Percentiles rank a stretch among this genome's conserved stretches.
Conservation (phyloP, 1,140 invertebrate species). For the Magallana gigas region DNA sequence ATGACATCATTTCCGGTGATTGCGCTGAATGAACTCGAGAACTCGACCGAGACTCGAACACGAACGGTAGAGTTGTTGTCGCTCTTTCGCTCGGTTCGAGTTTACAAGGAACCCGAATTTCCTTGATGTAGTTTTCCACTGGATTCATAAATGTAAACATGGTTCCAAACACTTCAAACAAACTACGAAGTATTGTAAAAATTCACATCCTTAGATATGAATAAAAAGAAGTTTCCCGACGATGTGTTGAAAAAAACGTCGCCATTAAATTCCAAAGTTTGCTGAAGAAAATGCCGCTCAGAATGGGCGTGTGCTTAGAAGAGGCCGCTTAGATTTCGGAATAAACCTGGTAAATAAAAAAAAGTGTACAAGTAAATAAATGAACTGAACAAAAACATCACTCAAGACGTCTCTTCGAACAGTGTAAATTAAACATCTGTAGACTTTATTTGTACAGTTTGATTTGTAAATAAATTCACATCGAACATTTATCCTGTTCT, state of each 20-base stretch:
- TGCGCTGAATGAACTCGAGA: background rate
- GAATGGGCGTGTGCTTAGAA: no score
- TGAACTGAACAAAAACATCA: background rate
- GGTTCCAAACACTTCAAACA: background rate
- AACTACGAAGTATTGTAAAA: no score
- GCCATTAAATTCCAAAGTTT: no score
- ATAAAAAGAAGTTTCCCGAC: no score
- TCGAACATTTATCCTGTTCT: background rate
- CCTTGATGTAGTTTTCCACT: conserved; percentile 11
- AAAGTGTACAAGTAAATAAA: no score
- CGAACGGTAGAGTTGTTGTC: background rate
- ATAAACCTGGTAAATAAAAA: no score
- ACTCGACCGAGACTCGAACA: conserved; percentile 1
- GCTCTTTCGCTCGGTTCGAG: background rate
- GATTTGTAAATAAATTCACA: conserved; percentile 19
- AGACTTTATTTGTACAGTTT: conserved; percentile 7
- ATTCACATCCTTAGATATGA: background rate
- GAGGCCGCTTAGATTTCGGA: no score
- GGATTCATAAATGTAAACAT: conserved; percentile 38
- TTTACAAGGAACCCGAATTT: conserved; percentile 12
- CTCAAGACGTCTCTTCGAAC: background rate
- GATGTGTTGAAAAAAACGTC: no score
- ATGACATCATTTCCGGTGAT: background rate
- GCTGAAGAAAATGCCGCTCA: no score
- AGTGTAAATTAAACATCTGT: background rate